These are phyloP conservation scores for Epirrhoe tristata DNA, from an alignment of 2,888 invertebrate species.

Conservation along the genomic window DNA sequence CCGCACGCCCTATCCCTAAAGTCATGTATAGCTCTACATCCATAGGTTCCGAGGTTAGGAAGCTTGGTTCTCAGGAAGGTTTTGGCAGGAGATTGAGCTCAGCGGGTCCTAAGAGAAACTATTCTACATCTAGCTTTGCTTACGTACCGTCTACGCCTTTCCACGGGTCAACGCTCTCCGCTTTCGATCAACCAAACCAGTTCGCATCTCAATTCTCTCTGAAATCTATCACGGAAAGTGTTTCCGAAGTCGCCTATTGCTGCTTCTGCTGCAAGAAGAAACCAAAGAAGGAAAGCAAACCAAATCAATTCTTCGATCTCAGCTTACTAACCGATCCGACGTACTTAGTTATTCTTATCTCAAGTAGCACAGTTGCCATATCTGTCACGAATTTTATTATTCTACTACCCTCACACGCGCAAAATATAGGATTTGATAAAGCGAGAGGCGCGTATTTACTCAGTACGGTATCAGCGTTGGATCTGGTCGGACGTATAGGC, in stretches of 20 bases:
- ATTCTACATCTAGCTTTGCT: constrained; percentile 92
- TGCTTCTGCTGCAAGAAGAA: constrained; percentile 77
- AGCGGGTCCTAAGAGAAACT: constrained; percentile 86
- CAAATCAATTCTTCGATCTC: constrained; percentile 90
- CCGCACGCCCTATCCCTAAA: constrained; percentile 67
- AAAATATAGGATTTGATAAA: constrained; percentile 89
- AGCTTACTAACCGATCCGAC: constrained; percentile 90
- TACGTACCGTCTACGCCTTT: constrained; percentile 92
- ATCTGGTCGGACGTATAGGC: constrained; percentile 93
- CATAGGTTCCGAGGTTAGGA: constrained; percentile 83
- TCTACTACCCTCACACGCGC: constrained; percentile 91
- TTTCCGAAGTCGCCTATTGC: constrained; percentile 77
- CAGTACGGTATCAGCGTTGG: constrained; percentile 92
- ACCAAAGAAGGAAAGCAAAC: constrained; percentile 59
- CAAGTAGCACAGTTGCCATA: constrained; percentile 94
- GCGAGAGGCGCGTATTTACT: constrained; percentile 89
- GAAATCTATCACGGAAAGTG: constrained; percentile 87
- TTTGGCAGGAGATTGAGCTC: constrained; percentile 69
- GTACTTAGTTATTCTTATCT: constrained; percentile 92
- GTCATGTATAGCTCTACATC: constrained; percentile 86
- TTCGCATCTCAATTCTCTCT: constrained; percentile 92
- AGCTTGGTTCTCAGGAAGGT: constrained; percentile 70
- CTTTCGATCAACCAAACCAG: constrained; percentile 90
- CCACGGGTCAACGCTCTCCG: constrained; percentile 93
- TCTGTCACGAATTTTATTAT: constrained; percentile 96